A percentile compares a stretch with the other conserved stretches of the same genome.
phyloP scores from a whole-genome alignment of 1,140 invertebrate genomes.

The Tyrophagus putrescentiae region DNA sequence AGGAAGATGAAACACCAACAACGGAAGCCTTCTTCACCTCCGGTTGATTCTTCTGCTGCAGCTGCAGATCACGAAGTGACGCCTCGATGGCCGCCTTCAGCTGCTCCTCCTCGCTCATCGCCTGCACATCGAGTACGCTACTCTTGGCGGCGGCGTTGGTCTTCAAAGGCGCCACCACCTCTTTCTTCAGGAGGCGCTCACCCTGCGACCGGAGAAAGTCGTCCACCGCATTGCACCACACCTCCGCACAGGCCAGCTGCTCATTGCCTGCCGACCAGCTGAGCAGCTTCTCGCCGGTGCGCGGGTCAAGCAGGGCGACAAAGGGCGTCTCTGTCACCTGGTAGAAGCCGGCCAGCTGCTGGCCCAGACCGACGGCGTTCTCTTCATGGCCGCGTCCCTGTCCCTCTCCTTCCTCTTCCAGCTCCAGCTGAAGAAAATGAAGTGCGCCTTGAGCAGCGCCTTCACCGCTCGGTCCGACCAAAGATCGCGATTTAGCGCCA shows the following conservation, averaged over 20 bases:
- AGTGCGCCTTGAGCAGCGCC: background rate
- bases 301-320: slow-evolving; percentile 7
- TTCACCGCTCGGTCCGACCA: background rate
- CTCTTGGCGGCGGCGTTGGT: background rate
- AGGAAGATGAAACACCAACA: no score
- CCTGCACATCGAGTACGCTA: background rate
- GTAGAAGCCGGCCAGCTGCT: background rate
- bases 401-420: background rate
- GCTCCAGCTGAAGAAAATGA: no score
- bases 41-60: no score
- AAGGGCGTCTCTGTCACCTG: background rate
- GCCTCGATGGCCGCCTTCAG: background rate
- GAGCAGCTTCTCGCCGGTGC: slow-evolving; percentile 2
- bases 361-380: no score
- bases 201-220: background rate
- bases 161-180: no score
- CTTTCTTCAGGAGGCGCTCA: no score
- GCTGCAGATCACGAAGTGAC: background rate
- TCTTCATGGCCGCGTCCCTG: background rate
- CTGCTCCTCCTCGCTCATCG: background rate
- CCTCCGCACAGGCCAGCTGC: background rate
- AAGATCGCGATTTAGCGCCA: slow-evolving; percentile 4
- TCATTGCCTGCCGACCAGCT: background rate
- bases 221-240: no score
- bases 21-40: no score